A percentile compares a stretch with the other conserved stretches of the same genome.
phyloP scores from a whole-genome alignment of 2,113 vertebrate genomes.

The Lophochroa leadbeateri region DNA sequence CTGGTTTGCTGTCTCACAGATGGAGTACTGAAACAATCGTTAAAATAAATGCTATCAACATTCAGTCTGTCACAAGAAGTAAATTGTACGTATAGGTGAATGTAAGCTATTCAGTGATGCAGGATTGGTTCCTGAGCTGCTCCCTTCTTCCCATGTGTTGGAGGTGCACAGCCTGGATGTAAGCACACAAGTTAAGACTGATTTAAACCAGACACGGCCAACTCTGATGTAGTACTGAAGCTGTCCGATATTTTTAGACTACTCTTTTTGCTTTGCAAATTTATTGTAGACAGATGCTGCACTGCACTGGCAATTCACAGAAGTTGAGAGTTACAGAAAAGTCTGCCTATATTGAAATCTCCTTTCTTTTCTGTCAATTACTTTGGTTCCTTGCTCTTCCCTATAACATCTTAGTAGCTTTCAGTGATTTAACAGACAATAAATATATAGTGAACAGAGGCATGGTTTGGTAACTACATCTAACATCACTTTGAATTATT shows the following conservation, averaged over 20 bases:
- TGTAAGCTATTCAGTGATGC: neutral
- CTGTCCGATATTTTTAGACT: neutral
- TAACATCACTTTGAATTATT: neutral
- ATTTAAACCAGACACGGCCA: neutral
- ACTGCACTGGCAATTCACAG: neutral
- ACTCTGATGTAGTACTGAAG: neutral
- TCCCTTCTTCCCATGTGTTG: neutral
- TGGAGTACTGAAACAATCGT: constrained; percentile 14
- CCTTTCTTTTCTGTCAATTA: neutral
- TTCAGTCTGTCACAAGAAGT: constrained; percentile 17
- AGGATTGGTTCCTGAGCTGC: neutral
- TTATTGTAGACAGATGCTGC: neutral
- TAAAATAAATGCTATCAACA: constrained; percentile 47
- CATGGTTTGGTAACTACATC: neutral
- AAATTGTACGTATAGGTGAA: neutral
- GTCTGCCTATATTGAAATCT: neutral
- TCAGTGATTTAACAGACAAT: neutral
- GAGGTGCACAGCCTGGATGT: neutral
- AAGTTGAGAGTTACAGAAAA: neutral
- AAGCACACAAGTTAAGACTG: neutral
- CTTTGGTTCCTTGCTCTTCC: neutral
- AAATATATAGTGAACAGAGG: neutral
- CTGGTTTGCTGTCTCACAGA: constrained; percentile 7
- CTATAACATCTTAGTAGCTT: neutral
- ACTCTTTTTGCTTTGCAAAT: neutral